phyloP scores from a whole-genome alignment of 2,888 invertebrate species.

The Octonoba sinensis region DNA sequence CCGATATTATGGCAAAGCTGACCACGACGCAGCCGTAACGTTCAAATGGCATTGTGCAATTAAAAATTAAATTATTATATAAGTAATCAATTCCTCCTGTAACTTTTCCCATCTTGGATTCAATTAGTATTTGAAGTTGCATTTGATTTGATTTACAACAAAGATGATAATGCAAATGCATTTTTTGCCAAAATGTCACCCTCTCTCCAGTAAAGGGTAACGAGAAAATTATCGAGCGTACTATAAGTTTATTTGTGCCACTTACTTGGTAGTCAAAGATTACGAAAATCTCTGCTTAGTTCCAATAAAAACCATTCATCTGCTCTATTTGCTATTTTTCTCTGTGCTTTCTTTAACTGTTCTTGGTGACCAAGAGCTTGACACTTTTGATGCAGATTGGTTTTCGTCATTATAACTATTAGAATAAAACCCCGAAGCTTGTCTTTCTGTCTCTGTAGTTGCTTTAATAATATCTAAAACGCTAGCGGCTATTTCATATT shows the following conservation, averaged over 20 bases:
- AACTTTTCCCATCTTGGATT: no score
- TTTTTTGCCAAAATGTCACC: no score
- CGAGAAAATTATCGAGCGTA: background rate
- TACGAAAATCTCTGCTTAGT: background rate
- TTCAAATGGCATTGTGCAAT: no score
- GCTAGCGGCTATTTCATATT: constrained; percentile 56
- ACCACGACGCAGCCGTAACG: no score
- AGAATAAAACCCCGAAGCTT: constrained; percentile 29
- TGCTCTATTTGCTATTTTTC: background rate
- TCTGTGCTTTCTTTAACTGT: constrained; percentile 1
- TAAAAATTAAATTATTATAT: no score
- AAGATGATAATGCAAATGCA: no score
- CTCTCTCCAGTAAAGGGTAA: no score
- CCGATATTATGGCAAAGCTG: no score
- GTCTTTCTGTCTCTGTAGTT: constrained; percentile 48
- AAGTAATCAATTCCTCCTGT: no score
- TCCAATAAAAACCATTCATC: background rate
- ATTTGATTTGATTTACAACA: no score
- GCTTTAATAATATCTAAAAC: constrained; percentile 59
- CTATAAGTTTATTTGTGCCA: background rate
- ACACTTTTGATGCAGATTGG: constrained; percentile 10
- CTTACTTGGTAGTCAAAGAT: background rate
- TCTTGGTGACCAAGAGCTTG: constrained; percentile 5
- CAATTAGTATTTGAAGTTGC: no score
- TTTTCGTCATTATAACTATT: constrained; percentile 9